phyloP scores from a whole-genome alignment of 1,140 invertebrate genomes.

The Chironomus tepperi region DNA sequence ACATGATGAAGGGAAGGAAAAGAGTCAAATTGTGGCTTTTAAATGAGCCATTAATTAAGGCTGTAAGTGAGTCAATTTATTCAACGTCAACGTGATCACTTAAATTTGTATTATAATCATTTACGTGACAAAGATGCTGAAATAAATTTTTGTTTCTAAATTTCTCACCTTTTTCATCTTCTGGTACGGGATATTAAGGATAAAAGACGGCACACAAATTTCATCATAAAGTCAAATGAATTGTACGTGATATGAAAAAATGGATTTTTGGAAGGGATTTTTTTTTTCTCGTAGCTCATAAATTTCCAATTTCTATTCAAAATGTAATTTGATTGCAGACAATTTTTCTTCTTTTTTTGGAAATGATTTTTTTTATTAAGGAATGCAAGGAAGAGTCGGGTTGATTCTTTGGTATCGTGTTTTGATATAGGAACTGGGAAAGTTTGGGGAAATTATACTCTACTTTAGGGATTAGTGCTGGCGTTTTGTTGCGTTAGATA shows the following conservation, averaged over 20 bases:
- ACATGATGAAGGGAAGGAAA: background rate
- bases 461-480: too few relatives aligned
- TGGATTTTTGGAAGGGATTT: too few relatives aligned
- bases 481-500: too few relatives aligned
- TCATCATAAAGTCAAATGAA: too few relatives aligned
- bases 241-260: background rate
- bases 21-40: conserved; percentile 7
- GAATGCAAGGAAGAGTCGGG: too few relatives aligned
- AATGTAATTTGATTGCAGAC: background rate
- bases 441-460: too few relatives aligned
- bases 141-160: background rate
- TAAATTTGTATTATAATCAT: background rate
- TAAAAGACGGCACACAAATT: background rate
- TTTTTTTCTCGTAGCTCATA: background rate
- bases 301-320: conserved; percentile 9
- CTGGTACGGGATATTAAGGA: background rate
- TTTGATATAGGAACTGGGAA: too few relatives aligned
- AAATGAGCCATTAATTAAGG: background rate
- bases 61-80: background rate
- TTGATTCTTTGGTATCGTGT: too few relatives aligned
- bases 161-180: background rate
- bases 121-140: background rate
- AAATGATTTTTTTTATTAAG: too few relatives aligned
- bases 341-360: background rate
- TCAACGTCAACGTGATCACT: background rate